These are phyloP conservation scores for Stigmatopora argus DNA, from an alignment of 2,113 vertebrate species.

Conservation along the genomic window DNA sequence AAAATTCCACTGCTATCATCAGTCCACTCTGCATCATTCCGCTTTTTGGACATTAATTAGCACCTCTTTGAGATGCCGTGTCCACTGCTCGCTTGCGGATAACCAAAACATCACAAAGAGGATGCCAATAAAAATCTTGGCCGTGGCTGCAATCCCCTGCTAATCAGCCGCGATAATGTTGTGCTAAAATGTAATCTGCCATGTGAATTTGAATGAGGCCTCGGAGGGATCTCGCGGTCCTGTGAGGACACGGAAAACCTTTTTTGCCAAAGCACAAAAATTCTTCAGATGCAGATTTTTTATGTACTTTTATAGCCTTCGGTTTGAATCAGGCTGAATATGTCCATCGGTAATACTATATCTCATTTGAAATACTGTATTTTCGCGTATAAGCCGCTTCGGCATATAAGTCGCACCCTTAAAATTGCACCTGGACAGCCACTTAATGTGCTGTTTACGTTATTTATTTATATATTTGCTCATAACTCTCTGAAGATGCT, in stretches of 20 bases:
- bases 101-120: slow-evolving; percentile 42
- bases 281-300: slow-evolving; percentile 14
- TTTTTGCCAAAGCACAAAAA: slow-evolving; percentile 13
- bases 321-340: slow-evolving; percentile 20
- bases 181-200: slow-evolving; percentile 44
- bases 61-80: slow-evolving; percentile 14
- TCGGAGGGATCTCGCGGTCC: slow-evolving; percentile 34
- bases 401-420: too few relatives aligned
- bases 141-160: slow-evolving; percentile 28
- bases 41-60: slow-evolving; percentile 41
- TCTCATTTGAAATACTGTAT: too few relatives aligned
- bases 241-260: slow-evolving; percentile 27
- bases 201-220: slow-evolving; percentile 54
- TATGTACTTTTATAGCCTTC: slow-evolving; percentile 27
- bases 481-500: too few relatives aligned
- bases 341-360: too few relatives aligned
- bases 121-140: slow-evolving; percentile 38
- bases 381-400: too few relatives aligned
- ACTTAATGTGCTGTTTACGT: too few relatives aligned
- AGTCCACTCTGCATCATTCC: slow-evolving; percentile 24
- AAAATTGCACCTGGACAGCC: too few relatives aligned
- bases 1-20: slow-evolving; percentile 20
- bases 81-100: slow-evolving; percentile 31
- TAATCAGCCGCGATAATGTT: slow-evolving; percentile 54
- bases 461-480: too few relatives aligned